A percentile compares a stretch with the other conserved stretches of the same genome.
Evolutionary conservation across 2,888 invertebrate genomes (phyloP).

Genomic region (Hymenopus coronatus): DNA sequence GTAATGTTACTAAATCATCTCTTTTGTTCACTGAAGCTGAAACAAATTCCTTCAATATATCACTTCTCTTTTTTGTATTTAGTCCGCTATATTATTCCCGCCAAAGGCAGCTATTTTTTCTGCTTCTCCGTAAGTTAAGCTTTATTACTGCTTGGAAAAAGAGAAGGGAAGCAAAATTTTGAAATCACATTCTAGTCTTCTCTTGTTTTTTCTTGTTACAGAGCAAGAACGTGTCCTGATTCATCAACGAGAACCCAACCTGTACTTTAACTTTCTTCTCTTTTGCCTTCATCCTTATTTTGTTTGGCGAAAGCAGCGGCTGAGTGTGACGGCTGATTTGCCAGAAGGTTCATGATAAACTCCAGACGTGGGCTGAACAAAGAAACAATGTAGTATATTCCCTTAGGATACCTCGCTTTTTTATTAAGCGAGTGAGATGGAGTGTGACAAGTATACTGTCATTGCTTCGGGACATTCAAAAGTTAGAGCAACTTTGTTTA

Average conservation of each 20-base stretch:
- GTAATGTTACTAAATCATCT: background rate
- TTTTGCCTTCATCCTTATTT: background rate
- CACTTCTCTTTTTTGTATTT: background rate
- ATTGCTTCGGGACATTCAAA: background rate
- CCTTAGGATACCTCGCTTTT: no score
- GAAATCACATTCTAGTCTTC: background rate
- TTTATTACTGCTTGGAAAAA: background rate
- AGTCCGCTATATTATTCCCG: background rate
- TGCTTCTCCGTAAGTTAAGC: background rate
- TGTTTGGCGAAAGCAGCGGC: background rate
- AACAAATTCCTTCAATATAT: background rate
- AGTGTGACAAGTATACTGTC: background rate
- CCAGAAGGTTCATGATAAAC: background rate
- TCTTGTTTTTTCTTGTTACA: background rate
- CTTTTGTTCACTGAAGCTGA: background rate
- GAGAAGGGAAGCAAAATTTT: background rate
- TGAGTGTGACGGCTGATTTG: background rate
- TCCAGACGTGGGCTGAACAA: background rate
- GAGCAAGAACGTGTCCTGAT: background rate
- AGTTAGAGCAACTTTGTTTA: background rate
- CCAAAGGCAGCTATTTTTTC: background rate
- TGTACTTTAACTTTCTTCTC: background rate
- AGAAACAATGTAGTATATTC: background rate
- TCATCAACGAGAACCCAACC: background rate
- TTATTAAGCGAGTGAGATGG: background rate